Conservation (phyloP, 1,140 invertebrate species). For the Drosophila teissieri region DNA sequence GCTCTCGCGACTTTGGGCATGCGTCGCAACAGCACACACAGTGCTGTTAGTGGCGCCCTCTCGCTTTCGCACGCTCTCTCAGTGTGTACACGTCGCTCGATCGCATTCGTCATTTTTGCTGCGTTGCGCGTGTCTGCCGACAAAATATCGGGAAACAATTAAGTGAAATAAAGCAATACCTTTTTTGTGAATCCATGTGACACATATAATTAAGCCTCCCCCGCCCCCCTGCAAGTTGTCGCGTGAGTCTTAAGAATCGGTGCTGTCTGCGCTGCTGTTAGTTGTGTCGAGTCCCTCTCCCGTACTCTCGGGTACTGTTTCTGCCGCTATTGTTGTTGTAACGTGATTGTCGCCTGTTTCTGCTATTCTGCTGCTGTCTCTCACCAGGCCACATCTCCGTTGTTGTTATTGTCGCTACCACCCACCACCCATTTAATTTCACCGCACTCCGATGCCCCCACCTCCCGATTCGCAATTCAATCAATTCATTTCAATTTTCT, state of each 20-base stretch:
- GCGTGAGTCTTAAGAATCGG: conserved; percentile 64
- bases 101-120: conserved; percentile 11
- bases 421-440: conserved; percentile 19
- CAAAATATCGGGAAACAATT: conserved; percentile 21
- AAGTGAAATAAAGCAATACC: conserved; percentile 14
- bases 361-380: conserved; percentile 44
- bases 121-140: conserved; percentile 19
- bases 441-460: background rate
- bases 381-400: conserved; percentile 42
- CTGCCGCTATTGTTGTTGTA: conserved; percentile 40
- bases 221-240: conserved; percentile 43
- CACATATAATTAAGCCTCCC: conserved; percentile 1
- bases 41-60: conserved; percentile 23
- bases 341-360: conserved; percentile 57
- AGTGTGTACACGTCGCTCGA: conserved; percentile 57
- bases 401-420: conserved; percentile 6
- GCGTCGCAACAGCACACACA: conserved; percentile 32
- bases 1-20: background rate
- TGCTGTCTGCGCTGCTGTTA: conserved; percentile 3
- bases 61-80: conserved; percentile 23
- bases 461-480: conserved; percentile 29
- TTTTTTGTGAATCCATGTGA: conserved; percentile 24
- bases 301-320: conserved; percentile 34
- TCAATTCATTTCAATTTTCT: conserved; percentile 49
- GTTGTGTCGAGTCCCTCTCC: conserved; percentile 9